Evolutionary conservation across 2,113 vertebrate genomes (phyloP).

Genomic region (Sinocyclocheilus anophthalmus): DNA sequence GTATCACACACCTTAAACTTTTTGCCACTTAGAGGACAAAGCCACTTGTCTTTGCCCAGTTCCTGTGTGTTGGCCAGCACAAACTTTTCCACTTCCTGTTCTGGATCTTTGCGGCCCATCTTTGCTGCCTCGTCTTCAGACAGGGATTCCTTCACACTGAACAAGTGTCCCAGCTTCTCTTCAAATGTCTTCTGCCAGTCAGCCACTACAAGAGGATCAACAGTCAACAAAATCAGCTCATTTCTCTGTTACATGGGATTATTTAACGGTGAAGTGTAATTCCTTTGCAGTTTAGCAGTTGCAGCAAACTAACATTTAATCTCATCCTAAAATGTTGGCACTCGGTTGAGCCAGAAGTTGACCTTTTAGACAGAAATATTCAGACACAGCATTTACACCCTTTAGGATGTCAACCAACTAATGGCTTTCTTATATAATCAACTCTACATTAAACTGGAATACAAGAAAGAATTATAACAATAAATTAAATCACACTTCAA

Average conservation of each 20-base stretch:
- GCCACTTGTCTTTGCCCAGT: constrained; percentile 94
- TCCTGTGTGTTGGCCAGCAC: constrained; percentile 91
- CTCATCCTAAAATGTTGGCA: background rate
- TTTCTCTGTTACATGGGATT: background rate
- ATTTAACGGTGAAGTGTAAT: background rate
- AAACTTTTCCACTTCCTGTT: constrained; percentile 93
- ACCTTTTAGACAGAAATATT: no score
- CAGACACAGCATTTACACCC: no score
- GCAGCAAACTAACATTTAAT: background rate
- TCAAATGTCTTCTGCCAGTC: constrained; percentile 91
- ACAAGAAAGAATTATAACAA: background rate
- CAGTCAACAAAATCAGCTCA: background rate
- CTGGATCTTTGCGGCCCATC: constrained; percentile 89
- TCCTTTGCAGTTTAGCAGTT: background rate
- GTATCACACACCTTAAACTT: constrained; percentile 87
- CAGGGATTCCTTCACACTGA: constrained; percentile 83
- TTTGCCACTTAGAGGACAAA: constrained; percentile 92
- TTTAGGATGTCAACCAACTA: no score
- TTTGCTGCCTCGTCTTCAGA: constrained; percentile 88
- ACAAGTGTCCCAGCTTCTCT: constrained; percentile 84
- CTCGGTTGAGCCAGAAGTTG: background rate
- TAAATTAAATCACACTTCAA: background rate
- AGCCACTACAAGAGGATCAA: constrained; percentile 70
- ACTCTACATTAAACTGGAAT: no score
- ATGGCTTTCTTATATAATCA: no score